phyloP scores from a whole-genome alignment of 2,888 invertebrate genomes.

The Perizoma affinitatum region DNA sequence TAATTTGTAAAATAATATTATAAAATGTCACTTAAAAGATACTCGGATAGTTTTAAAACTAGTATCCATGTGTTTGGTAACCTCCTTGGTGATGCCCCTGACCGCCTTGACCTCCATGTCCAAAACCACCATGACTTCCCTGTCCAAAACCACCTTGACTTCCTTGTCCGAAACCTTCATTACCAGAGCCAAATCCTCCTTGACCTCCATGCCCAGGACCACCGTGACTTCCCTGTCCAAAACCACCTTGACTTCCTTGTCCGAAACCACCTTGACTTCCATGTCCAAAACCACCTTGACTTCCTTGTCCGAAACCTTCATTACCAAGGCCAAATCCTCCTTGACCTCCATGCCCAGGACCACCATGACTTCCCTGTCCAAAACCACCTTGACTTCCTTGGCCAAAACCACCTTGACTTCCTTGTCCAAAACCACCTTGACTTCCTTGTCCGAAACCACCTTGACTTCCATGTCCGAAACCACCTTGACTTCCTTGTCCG shows the following conservation, averaged over 20 bases:
- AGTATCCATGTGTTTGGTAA: constrained; percentile 31
- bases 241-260: constrained; percentile 12
- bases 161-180: constrained; percentile 10
- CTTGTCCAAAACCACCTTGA: too few relatives aligned
- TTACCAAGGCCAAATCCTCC: constrained; percentile 16
- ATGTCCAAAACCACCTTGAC: too few relatives aligned
- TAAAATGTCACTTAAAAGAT: too few relatives aligned
- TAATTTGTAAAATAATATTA: background rate
- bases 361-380: too few relatives aligned
- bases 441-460: too few relatives aligned
- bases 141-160: constrained; percentile 13
- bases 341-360: constrained; percentile 5
- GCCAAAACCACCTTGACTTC: too few relatives aligned
- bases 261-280: constrained; percentile 18
- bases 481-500: too few relatives aligned
- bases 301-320: constrained; percentile 21
- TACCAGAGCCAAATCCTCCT: constrained; percentile 8
- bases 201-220: constrained; percentile 10
- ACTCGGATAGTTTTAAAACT: background rate
- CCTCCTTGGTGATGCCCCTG: constrained; percentile 18
- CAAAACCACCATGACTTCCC: constrained; percentile 19
- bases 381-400: too few relatives aligned
- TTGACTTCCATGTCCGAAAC: too few relatives aligned
- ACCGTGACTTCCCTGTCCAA: constrained; percentile 16
- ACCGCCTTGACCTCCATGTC: constrained; percentile 20